These are phyloP conservation scores for Myodes glareolus DNA, from an alignment of 2,113 vertebrate species.

Conservation along the genomic window DNA sequence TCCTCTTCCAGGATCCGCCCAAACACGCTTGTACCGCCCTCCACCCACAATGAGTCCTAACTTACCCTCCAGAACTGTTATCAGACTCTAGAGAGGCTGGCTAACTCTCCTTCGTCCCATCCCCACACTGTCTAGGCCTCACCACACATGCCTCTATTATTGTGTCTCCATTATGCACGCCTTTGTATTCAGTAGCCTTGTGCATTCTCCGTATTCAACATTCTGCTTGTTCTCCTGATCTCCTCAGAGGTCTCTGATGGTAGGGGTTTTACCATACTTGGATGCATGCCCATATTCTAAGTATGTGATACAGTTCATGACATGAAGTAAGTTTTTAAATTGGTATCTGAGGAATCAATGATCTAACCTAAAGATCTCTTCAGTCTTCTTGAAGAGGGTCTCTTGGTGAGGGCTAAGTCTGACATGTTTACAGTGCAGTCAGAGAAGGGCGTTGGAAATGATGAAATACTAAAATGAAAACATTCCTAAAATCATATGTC, in stretches of 20 bases:
- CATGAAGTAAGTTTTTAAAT: not conserved
- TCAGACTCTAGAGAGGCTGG: not conserved
- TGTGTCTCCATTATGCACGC: not conserved
- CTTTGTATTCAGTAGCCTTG: not conserved
- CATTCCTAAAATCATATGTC: slow-evolving; percentile 32
- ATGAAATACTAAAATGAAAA: slow-evolving; percentile 27
- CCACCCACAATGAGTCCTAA: not conserved
- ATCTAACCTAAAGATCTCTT: not conserved
- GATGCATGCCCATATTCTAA: not conserved
- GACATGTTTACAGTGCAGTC: not conserved
- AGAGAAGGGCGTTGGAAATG: not conserved
- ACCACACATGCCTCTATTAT: not conserved
- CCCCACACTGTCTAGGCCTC: not conserved
- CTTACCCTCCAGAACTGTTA: not conserved
- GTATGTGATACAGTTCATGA: not conserved
- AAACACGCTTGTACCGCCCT: not conserved
- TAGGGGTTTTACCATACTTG: not conserved
- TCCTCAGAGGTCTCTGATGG: not conserved
- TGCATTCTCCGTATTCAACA: not conserved
- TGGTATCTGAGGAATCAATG: slow-evolving; percentile 28
- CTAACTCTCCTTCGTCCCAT: not conserved
- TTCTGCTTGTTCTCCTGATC: not conserved
- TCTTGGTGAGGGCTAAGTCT: not conserved
- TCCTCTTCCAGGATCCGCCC: not conserved
- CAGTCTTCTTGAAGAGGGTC: not conserved